Evolutionary conservation across 2,888 invertebrate species (phyloP), one percentile per base, ranked within the genome.

Genomic region (Heliconius cydno): DNA sequence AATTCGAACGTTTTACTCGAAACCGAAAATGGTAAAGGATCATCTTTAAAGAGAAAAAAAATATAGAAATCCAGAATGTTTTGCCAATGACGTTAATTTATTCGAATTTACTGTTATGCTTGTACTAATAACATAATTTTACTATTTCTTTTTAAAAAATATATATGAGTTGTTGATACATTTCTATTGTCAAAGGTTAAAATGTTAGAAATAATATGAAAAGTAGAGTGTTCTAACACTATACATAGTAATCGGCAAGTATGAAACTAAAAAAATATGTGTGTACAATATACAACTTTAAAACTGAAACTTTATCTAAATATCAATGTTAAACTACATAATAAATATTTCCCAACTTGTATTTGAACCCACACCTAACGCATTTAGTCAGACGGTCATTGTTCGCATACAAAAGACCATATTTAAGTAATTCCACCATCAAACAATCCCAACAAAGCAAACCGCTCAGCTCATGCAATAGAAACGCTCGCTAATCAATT

Each of bases 401-500:
- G 30, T 60, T n/a, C 34, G 13, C 13, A 0, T 38, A 60, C 34
- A 73, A 73, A 65, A 41, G 65, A 41, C 38, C 63, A 38, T 41
- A 65, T 65, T 65, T 65, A n/a, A 75, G 28, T 25, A 65, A 65
- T 65, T 28, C 28, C 41, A 75, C 19, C 65, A n/a, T 60, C 38
- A 60, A 74, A 60, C 74, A 38, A 41, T 10, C 38, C 60, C 74
- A 75, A 75, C 75, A 34, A 46, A 79, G 65, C 38, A 46, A 77
- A 76, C 25, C 78, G 80, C 80, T 76, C 57, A 46, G 25, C 77
- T 73, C 60, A 63, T n/a, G 30, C 25, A 78, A 30, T 70, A 57
- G 38, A 78, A 65, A 15, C 78, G 65, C 76, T 79, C 28, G 63
- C 80, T 79, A 79, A 80, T 82, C 80, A 85, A 86, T 90, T 75